phyloP scores from a whole-genome alignment of 2,888 invertebrate genomes.

The Venusia cambrica region DNA sequence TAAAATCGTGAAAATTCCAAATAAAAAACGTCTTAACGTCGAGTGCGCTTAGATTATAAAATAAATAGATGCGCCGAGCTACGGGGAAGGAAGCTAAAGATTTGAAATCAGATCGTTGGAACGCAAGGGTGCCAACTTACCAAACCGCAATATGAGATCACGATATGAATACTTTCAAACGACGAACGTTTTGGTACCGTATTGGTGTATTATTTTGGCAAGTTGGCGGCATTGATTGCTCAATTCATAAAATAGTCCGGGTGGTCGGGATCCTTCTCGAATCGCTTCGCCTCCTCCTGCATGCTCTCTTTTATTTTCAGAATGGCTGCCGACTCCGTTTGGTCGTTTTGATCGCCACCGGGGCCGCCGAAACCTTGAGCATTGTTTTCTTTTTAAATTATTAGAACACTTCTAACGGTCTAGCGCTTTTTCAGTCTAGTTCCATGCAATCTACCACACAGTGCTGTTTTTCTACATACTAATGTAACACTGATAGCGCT shows the following conservation, averaged over 20 bases:
- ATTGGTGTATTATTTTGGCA: constrained; percentile 30
- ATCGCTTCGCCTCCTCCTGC: constrained; percentile 99
- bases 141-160: constrained; percentile 35
- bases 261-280: constrained; percentile 98
- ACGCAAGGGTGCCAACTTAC: constrained; percentile 49
- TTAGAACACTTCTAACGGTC: constrained; percentile 23
- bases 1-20: constrained; percentile 7
- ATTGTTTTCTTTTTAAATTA: constrained; percentile 28
- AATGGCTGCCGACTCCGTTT: constrained; percentile 99
- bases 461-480: not conserved
- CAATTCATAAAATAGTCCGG: constrained; percentile 97
- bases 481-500: no score
- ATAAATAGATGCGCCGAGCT: constrained; percentile 30
- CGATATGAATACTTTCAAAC: constrained; percentile 20
- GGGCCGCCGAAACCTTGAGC: constrained; percentile 74
- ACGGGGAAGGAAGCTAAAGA: constrained; percentile 30
- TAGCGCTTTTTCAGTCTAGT: no score
- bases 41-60: constrained; percentile 32
- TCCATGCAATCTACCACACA: no score
- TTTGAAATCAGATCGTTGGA: constrained; percentile 57
- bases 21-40: constrained; percentile 31
- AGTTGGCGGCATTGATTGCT: constrained; percentile 29
- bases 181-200: constrained; percentile 16
- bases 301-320: constrained; percentile 99
- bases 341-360: constrained; percentile 85